Conservation (phyloP, 2,888 invertebrate species). For the Ormia ochracea region DNA sequence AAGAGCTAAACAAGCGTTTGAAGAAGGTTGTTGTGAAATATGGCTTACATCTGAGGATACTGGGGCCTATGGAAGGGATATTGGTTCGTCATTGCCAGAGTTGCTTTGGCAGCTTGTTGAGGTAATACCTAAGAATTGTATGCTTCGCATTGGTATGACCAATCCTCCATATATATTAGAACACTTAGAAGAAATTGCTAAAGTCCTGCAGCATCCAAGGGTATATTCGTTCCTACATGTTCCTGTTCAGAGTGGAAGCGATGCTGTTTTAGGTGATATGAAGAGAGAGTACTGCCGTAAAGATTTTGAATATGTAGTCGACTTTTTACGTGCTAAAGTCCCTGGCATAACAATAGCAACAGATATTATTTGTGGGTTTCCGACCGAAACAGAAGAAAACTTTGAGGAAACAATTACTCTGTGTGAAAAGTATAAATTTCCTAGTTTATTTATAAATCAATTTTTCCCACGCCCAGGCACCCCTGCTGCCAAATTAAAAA, state of each 20-base stretch:
- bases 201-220: constrained; percentile 89
- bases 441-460: constrained; percentile 97
- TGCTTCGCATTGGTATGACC: constrained; percentile 96
- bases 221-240: constrained; percentile 98
- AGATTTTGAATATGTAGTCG: constrained; percentile 93
- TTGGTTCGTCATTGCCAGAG: constrained; percentile 91
- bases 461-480: constrained; percentile 98
- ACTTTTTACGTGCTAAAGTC: constrained; percentile 89
- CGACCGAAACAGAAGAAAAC: constrained; percentile 93
- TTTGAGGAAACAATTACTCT: constrained; percentile 91
- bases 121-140: constrained; percentile 81
- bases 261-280: constrained; percentile 95
- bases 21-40: constrained; percentile 95
- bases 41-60: constrained; percentile 99
- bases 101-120: constrained; percentile 90
- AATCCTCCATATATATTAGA: constrained; percentile 99
- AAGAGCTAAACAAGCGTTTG: constrained; percentile 89
- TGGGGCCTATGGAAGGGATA: constrained; percentile 97
- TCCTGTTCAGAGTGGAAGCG: constrained; percentile 98
- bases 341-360: constrained; percentile 96
- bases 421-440: constrained; percentile 91
- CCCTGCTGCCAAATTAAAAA: constrained; percentile 92
- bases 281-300: constrained; percentile 93
- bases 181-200: constrained; percentile 92
- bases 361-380: constrained; percentile 99